Percentiles rank a stretch among this genome's conserved stretches.
Conservation (phyloP, 1,140 invertebrate genomes). For the Fopius arisanus region DNA sequence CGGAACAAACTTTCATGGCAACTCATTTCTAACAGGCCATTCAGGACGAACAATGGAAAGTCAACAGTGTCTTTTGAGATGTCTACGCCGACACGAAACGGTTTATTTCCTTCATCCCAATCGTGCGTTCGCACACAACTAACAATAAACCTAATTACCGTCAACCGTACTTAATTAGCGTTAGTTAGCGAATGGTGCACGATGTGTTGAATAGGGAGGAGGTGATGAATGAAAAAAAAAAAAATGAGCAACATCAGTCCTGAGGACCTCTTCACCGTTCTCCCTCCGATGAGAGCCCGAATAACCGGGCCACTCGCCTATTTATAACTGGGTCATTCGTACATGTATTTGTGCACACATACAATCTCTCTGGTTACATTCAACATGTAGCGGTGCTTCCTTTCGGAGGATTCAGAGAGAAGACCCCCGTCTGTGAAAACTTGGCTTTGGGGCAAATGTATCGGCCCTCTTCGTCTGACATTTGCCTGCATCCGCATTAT, state of each 20-base stretch:
- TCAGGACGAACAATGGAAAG: constrained; percentile 3
- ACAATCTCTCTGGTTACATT: constrained; percentile 11
- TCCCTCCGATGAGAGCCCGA: constrained; percentile 4
- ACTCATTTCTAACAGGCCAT: not conserved
- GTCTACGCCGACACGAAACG: not conserved
- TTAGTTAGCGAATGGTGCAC: not conserved
- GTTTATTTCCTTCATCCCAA: not conserved
- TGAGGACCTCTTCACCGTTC: constrained; percentile 5
- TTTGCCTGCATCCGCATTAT: not conserved
- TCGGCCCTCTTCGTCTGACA: not conserved
- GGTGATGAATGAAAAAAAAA: not conserved
- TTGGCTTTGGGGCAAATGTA: constrained; percentile 11
- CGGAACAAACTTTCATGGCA: not conserved
- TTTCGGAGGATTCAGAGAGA: not conserved
- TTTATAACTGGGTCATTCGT: constrained; percentile 60
- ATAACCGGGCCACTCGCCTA: constrained; percentile 56
- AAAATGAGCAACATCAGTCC: not conserved
- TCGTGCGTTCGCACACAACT: not conserved
- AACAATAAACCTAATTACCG: constrained; percentile 20
- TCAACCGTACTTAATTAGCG: not conserved
- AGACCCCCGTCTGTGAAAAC: constrained; percentile 28
- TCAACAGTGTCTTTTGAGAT: constrained; percentile 1
- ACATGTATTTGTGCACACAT: constrained; percentile 28
- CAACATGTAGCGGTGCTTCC: constrained; percentile 5
- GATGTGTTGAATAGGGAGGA: not conserved